These are phyloP conservation scores for Tetragonula clypearis DNA, from an alignment of 1,140 invertebrate species.

Conservation along the genomic window DNA sequence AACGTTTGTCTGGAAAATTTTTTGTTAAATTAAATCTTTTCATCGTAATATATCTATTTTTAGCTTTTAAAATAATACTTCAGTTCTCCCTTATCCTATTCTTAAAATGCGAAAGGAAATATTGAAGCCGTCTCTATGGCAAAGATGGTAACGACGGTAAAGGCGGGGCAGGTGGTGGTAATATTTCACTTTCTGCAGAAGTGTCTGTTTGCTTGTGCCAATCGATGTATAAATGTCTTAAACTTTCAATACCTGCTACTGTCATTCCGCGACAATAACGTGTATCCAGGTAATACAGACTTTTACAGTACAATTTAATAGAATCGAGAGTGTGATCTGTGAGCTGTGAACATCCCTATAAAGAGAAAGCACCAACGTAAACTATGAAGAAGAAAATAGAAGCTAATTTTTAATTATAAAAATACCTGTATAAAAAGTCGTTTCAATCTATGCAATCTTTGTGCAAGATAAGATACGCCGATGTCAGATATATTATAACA, in stretches of 20 bases:
- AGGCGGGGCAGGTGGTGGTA: slow-evolving; percentile 5
- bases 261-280: slow-evolving; percentile 84
- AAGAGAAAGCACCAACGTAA: not conserved
- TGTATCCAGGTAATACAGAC: slow-evolving; percentile 83
- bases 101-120: slow-evolving; percentile 43
- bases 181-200: slow-evolving; percentile 9
- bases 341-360: slow-evolving; percentile 85
- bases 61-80: slow-evolving; percentile 17
- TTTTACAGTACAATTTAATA: slow-evolving; percentile 83
- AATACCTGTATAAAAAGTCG: slow-evolving; percentile 84
- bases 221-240: slow-evolving; percentile 58
- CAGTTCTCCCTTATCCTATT: slow-evolving; percentile 21
- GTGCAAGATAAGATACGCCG: slow-evolving; percentile 83
- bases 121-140: slow-evolving; percentile 59
- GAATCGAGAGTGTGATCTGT: slow-evolving; percentile 85
- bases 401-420: slow-evolving; percentile 10
- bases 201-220: slow-evolving; percentile 51
- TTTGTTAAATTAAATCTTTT: slow-evolving; percentile 1
- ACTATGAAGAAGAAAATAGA: slow-evolving; percentile 5
- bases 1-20: not conserved
- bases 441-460: slow-evolving; percentile 83
- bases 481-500: slow-evolving; percentile 87
- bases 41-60: not conserved
- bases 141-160: slow-evolving; percentile 43
- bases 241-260: slow-evolving; percentile 62